A percentile compares a stretch with the other conserved stretches of the same genome.
These are phyloP conservation scores for Cryptocheilus praepositus DNA, from an alignment of 2,888 invertebrate genomes.

Conservation along the genomic window DNA sequence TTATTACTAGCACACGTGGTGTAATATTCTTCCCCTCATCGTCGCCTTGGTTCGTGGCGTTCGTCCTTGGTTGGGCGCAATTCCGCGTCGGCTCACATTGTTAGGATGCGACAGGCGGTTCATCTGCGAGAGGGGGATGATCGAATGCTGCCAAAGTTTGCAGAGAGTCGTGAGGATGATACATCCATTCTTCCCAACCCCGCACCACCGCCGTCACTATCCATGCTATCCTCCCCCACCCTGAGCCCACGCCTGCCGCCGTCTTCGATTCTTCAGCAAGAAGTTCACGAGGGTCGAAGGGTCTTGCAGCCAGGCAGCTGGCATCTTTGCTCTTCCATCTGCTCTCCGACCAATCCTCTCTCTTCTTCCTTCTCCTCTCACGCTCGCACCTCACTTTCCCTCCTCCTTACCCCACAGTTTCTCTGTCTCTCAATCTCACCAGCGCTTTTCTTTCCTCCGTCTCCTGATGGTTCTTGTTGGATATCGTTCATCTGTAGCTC, in stretches of 20 bases:
- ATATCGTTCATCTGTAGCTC: constrained; percentile 36
- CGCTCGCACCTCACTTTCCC: constrained; percentile 13
- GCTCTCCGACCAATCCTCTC: constrained; percentile 11
- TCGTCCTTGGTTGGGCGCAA: constrained; percentile 32
- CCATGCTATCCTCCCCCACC: not conserved
- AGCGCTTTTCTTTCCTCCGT: constrained; percentile 2
- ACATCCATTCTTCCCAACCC: constrained; percentile 44
- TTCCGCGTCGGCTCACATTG: constrained; percentile 13
- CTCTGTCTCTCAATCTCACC: constrained; percentile 8
- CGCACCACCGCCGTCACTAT: not conserved
- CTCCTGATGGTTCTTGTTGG: constrained; percentile 13
- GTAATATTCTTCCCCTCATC: constrained; percentile 68
- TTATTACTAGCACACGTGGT: constrained; percentile 73
- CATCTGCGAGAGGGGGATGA: constrained; percentile 61
- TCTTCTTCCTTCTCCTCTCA: not conserved
- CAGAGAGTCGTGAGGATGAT: constrained; percentile 54
- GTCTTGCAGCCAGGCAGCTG: constrained; percentile 11
- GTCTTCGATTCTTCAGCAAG: constrained; percentile 16
- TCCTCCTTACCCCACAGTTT: not conserved
- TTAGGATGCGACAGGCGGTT: constrained; percentile 61
- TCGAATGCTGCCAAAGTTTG: constrained; percentile 67
- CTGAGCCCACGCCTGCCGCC: not conserved
- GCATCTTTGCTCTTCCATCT: constrained; percentile 2
- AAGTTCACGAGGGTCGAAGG: constrained; percentile 29
- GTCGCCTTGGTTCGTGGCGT: constrained; percentile 35